Conservation (phyloP, 1,140 invertebrate genomes). For the Diorhabda carinulata region DNA sequence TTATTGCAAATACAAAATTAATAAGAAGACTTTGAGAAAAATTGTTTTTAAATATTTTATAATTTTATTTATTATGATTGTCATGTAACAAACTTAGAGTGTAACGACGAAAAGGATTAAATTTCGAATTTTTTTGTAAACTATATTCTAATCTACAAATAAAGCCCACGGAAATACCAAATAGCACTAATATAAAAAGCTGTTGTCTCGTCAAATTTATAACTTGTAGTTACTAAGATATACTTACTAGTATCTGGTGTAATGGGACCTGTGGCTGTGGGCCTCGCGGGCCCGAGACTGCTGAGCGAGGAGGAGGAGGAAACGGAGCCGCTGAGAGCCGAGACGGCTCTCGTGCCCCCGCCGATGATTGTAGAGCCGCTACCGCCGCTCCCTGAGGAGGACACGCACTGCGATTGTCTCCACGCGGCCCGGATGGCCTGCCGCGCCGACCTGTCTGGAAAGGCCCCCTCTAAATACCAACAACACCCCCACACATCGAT, state of each 20-base stretch:
- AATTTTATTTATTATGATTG: no score
- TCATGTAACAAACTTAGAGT: no score
- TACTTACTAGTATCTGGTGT: constrained; percentile 63
- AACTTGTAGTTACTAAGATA: neutral
- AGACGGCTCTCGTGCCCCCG: constrained; percentile 56
- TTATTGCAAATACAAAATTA: no score
- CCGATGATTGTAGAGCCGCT: constrained; percentile 42
- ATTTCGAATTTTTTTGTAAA: no score
- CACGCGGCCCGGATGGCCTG: constrained; percentile 69
- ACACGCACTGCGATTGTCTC: constrained; percentile 72
- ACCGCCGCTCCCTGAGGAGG: constrained; percentile 57
- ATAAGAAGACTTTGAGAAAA: no score
- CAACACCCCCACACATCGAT: constrained; percentile 43
- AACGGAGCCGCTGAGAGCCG: constrained; percentile 63
- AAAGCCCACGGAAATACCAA: no score
- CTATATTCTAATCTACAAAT: no score
- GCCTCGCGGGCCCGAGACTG: constrained; percentile 57
- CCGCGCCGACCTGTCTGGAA: constrained; percentile 75
- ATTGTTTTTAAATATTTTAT: no score
- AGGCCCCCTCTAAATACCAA: constrained; percentile 52
- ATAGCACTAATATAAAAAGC: no score
- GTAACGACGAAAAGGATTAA: no score
- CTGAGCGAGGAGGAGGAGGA: constrained; percentile 65
- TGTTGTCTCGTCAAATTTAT: neutral
- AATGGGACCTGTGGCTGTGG: constrained; percentile 60